Base-by-base conservation (phyloP, 1,140 invertebrate genomes). In the Carcinoscorpius rotundicauda region DNA sequence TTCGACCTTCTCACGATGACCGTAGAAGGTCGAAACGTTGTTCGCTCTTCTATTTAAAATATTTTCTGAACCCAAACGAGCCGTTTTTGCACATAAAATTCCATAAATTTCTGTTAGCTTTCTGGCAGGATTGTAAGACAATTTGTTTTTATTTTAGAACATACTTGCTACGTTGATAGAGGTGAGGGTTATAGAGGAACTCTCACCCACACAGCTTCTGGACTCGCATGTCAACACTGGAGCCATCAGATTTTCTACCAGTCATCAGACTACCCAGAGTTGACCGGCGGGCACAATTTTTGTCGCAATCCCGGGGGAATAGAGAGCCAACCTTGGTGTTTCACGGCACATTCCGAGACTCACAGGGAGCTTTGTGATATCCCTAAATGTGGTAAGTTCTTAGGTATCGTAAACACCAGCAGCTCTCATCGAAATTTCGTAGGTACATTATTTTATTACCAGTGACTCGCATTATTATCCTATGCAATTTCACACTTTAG, bases 291-390 rank as follows among this genome's bases (percentile, higher is more conserved):
- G 49, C 92, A 96, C 74, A 93, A 89, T 72, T 94, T 87, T 75
- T 98, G 95, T 76, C 83, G 92, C 66, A 98, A 98, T 79, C 94
- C 94, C 10, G 89, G 86, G 55, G 83, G 84, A 51, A 77, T 82
- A 0, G 86, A 90, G 74, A 74, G 76, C 0, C 84, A 87, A 69
- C 96, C 96, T 0, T 98, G 94, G 91, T 98, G 95, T 78, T 92
- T 88, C 71, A 80, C 79, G 9, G 70, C 73, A 6, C 75, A 75
- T n/a, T 71, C 76, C 66, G 72, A 76, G 56, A 75, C 75, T 49
- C 71, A 74, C 66, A 84, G 83, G 72, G 89, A 94, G 75, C 73
- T 84, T 60, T 97, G 93, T 78, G 82, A 88, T 73, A 85, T 97
- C 71, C 85, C 87, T 10, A 87, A 88, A 78, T 97, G 93, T 82